Percentiles rank a stretch among this genome's conserved stretches.
phyloP scores from a whole-genome alignment of 2,797 vertebrate species.

The Adrianichthys oophorus region DNA sequence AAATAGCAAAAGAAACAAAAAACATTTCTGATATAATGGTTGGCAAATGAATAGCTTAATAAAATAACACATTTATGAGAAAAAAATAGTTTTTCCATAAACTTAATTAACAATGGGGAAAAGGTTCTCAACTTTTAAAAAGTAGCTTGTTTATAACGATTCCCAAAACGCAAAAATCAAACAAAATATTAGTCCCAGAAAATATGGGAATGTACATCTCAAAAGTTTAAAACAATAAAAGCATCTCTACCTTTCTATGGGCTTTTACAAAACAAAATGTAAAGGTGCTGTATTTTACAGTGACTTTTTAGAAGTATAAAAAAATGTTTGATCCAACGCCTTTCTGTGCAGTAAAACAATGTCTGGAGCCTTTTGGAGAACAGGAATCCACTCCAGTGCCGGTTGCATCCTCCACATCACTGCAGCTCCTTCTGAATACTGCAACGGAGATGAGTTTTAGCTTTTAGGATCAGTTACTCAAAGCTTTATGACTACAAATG shows the following conservation, averaged over 20 bases:
- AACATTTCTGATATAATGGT: too few relatives aligned
- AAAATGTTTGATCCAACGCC: constrained; percentile 17
- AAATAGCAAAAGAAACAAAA: too few relatives aligned
- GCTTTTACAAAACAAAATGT: constrained; percentile 24
- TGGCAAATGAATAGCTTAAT: too few relatives aligned
- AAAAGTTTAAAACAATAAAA: constrained; percentile 23
- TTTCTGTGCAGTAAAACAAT: constrained; percentile 32
- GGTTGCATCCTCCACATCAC: constrained; percentile 33
- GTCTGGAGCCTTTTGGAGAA: constrained; percentile 25
- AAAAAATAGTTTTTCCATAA: background rate
- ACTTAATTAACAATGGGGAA: constrained; percentile 46
- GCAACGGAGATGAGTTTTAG: constrained; percentile 29
- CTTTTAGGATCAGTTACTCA: too few relatives aligned
- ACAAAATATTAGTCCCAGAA: constrained; percentile 1
- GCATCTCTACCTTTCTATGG: constrained; percentile 31
- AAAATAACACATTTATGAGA: too few relatives aligned
- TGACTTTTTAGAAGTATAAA: constrained; percentile 5
- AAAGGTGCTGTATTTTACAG: constrained; percentile 20
- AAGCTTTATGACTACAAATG: too few relatives aligned
- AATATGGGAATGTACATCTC: constrained; percentile 17
- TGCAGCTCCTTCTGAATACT: constrained; percentile 72
- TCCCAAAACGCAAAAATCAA: constrained; percentile 17
- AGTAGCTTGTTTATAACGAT: constrained; percentile 12
- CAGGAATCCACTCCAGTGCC: constrained; percentile 3
- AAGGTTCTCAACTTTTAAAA: constrained; percentile 17